Evolutionary conservation across 2,888 invertebrate species (phyloP).

Genomic region (Caenorhabditis zanzibari): DNA sequence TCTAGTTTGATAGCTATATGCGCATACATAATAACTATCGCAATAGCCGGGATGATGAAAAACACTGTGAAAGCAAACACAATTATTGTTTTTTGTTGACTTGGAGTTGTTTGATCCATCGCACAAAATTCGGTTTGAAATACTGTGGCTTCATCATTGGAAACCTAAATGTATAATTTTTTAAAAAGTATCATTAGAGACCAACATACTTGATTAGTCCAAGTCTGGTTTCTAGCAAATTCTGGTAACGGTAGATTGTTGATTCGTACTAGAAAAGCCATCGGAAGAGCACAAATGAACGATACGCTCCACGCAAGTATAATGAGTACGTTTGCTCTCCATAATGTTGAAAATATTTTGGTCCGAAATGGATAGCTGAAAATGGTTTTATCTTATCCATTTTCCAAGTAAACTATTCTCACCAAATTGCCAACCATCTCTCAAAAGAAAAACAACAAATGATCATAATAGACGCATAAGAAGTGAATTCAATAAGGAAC

Average conservation of each 20-base stretch:
- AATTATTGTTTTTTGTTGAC: slow-evolving; percentile 77
- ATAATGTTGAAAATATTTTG: slow-evolving; percentile 80
- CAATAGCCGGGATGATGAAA: slow-evolving; percentile 74
- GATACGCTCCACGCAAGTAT: slow-evolving; percentile 79
- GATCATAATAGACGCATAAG: slow-evolving; percentile 81
- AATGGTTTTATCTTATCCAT: not conserved
- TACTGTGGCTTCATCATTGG: slow-evolving; percentile 72
- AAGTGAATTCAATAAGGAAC: slow-evolving; percentile 82
- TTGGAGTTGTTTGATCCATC: slow-evolving; percentile 70
- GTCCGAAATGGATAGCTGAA: slow-evolving; percentile 80
- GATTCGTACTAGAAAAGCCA: slow-evolving; percentile 73
- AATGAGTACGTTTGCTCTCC: slow-evolving; percentile 79
- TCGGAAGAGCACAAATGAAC: slow-evolving; percentile 80
- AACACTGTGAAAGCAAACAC: slow-evolving; percentile 80
- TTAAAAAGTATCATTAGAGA: slow-evolving; percentile 3
- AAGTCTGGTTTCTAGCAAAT: slow-evolving; percentile 63
- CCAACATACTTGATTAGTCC: slow-evolving; percentile 61
- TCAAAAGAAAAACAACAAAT: slow-evolving; percentile 83
- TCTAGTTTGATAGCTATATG: slow-evolving; percentile 79
- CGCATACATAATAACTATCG: slow-evolving; percentile 81
- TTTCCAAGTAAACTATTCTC: slow-evolving; percentile 10
- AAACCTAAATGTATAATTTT: slow-evolving; percentile 59
- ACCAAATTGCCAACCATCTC: slow-evolving; percentile 83
- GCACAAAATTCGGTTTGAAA: slow-evolving; percentile 79
- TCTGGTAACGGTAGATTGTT: slow-evolving; percentile 77